Evolutionary conservation across 2,113 vertebrate species (phyloP), one percentile per base, ranked within the genome.

Genomic region (Aspidoscelis tigris): DNA sequence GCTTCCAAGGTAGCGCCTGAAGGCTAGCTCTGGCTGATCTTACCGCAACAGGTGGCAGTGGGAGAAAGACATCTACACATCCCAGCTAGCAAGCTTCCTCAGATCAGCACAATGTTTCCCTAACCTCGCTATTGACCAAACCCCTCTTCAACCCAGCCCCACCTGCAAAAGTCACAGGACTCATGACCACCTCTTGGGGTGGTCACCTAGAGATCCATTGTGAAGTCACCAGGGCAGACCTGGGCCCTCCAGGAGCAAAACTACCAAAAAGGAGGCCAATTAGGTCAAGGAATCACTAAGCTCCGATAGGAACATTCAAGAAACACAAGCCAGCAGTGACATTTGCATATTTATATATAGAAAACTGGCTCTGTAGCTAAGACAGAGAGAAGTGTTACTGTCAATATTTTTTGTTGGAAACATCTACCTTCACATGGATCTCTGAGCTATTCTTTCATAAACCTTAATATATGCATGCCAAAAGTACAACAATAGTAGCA

Each of bases 211-310:
- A 78, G 1, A 90, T 76, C 24, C 10, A 78, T 79, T 93, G 87
- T 88, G 87, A 92, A 55, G 83, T 89, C 89, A 92, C 18, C 24
- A 81, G 50, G 0, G 12, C 20, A 53, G 69, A 66, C 26, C 4
- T 64, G 53, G 69, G 1, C 81, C 58, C 24, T 76, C 21, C 64
- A 11, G 6, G 70, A 82, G 2, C 47, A 26, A 26, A 74, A 33
- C 18, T 77, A 10, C 24, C 16, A 90, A 66, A 61, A 24, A 65
- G 55, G 0, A 0, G 47, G 18, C 22, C 16, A 4, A 16, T 78
- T 47, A 78, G 61, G 26, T 72, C 58, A 47, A 53, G 53, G 18
- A 78, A 33, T 14, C 43, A 47, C 14, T 78, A 47, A 0, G 3
- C 9, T 53, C 65, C 16, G 16, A 8, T 8, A 10, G 44, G 33